Base-by-base conservation (phyloP, 2,888 invertebrate species). In the Meloe dianella region DNA sequence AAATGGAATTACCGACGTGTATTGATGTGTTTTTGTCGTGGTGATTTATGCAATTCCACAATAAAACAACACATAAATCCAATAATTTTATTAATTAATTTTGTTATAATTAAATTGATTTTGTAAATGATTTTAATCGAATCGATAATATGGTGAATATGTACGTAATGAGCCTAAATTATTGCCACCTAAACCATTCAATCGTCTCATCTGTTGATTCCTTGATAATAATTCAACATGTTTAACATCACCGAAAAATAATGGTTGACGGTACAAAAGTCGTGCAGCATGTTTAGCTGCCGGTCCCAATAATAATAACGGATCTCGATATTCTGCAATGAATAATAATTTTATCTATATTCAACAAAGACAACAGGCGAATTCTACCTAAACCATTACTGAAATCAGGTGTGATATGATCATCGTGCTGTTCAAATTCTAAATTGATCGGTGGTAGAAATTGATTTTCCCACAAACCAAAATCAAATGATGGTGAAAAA, bases 11-110 rank as follows among this genome's bases (percentile, higher is more conserved):
- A 91, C 77, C 91, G 90, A 78, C 92, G 91, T 80, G 95, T 96
- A 0, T 91, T 91, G 79, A 94, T 96, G 92, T 96, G 96, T 80
- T 94, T 96, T 80, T 96, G 96, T 78, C 89, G 89, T 75, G 96
- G 96, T 6, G 96, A 96, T 82, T 86, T 96, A 38, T 96, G 96
- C 82, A 96, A 96, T 81, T 78, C 80, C 14, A 67, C 74, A 27
- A 63, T 32, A 8, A 72, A 41, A 64, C 47, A 69, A n/a, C 61
- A 65, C 14, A 14, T 70, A 0, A 73, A 74, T 63, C 71, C 67
- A 63, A 64, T 69, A 56, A 3, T 74, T 10, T 56, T 66, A 41
- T 10, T 63, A 29, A 30, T 60, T 65, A 64, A 65, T 64, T 64
- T 0, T 51, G 17, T 24, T 51, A 58, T 57, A 60, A 58, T 58